Base-by-base conservation (phyloP, 2,113 vertebrate genomes). In the Thalassoma bifasciatum region DNA sequence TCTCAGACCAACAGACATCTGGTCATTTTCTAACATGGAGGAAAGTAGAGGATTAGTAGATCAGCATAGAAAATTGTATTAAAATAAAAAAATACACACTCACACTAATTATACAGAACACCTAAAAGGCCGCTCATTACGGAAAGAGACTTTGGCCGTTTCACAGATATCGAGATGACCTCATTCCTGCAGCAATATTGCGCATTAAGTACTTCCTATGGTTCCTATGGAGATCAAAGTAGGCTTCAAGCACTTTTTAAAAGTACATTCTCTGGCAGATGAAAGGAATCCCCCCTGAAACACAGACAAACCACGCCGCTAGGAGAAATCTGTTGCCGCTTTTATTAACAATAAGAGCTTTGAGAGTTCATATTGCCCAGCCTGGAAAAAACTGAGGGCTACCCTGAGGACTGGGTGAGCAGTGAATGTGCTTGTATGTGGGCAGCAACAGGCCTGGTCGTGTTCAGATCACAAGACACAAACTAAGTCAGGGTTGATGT, bases 261-360 rank as follows among this genome's bases (percentile, higher is more conserved):
- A n/a, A 66, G 54, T 56, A 60, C 50, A 40, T 79, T 70, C 13
- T 2, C 56, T 49, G 24, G 44, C 51, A 54, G 50, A 88, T 86
- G 77, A 88, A 88, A 89, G 66, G 24, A 72, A 65, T 69, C 51
- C 30, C 61, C 63, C 30, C 11, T 59, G 61, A 75, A 80, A 80
- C 66, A 21, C 30, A 1, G 26, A 44, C 34, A 8, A 2, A 64
- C 38, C 8, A 1, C 66, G 65, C 63, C 73, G 73, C 40, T 13
- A 11, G 82, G 68, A 72, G 36, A 68, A 83, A 80, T 36, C 56
- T 46, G 52, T 70, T 69, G 53, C 71, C 65, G 38, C 54, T 77
- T 81, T 34, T 42, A 64, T 9, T 24, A 62, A 88, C 64, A 83
- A 85, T 64, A 44, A 71, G 59, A 60, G 69, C 60, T 79, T 51